phyloP scores from a whole-genome alignment of 2,797 vertebrate genomes.

The Denticeps clupeoides region DNA sequence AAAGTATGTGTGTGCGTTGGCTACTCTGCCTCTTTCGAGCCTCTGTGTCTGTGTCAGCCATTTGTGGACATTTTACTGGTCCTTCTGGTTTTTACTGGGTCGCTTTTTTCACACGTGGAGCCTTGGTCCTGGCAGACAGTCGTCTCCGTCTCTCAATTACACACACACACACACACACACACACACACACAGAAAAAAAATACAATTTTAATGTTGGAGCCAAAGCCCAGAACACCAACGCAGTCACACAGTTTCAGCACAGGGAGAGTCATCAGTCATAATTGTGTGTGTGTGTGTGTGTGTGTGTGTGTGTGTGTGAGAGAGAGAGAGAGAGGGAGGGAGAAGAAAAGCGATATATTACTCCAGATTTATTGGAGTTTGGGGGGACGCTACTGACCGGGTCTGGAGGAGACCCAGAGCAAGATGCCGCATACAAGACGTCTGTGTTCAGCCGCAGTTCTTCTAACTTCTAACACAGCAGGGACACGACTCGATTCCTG shows the following conservation, averaged over 20 bases:
- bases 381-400: conserved; percentile 40
- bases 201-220: not conserved
- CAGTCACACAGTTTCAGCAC: not conserved
- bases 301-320: not conserved
- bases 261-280: too few relatives aligned
- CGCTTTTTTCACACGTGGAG: too few relatives aligned
- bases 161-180: conserved; percentile 1
- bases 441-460: too few relatives aligned
- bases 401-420: conserved; percentile 37
- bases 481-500: too few relatives aligned
- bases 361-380: conserved; percentile 53
- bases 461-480: too few relatives aligned
- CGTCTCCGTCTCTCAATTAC: conserved; percentile 3
- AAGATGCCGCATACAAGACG: conserved; percentile 15
- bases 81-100: too few relatives aligned
- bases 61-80: too few relatives aligned
- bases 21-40: not conserved
- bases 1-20: not conserved
- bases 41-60: not conserved
- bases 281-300: not conserved
- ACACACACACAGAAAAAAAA: not conserved
- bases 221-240: not conserved
- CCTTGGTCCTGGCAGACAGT: too few relatives aligned
- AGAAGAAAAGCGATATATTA: conserved; percentile 28
- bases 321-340: not conserved